These are phyloP conservation scores for Scaptomyza graminum DNA, from an alignment of 1,140 invertebrate genomes.

Conservation along the genomic window DNA sequence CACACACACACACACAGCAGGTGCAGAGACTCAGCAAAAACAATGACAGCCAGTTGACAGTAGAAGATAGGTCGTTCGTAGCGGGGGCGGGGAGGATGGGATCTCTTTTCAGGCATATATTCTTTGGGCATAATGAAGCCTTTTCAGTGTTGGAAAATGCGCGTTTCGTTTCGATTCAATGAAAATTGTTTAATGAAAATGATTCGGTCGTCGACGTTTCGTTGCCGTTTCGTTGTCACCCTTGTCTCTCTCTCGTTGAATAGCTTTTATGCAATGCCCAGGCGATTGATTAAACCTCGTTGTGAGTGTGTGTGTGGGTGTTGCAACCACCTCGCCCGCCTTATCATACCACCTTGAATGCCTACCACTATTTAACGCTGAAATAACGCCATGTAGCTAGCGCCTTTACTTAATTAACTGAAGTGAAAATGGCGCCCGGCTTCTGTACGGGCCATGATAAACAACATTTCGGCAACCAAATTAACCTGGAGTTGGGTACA, in stretches of 20 bases:
- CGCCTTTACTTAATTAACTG: constrained; percentile 80
- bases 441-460: constrained; percentile 61
- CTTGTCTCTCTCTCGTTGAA: constrained; percentile 8
- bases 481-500: neutral
- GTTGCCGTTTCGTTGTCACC: neutral
- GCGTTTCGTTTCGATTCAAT: constrained; percentile 72
- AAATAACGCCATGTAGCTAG: constrained; percentile 16
- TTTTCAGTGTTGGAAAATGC: constrained; percentile 76
- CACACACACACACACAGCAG: constrained; percentile 34
- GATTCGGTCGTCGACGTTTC: constrained; percentile 45
- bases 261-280: constrained; percentile 60
- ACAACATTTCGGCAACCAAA: constrained; percentile 61
- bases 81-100: neutral
- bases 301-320: neutral
- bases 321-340: too few species aligned
- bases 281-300: constrained; percentile 46
- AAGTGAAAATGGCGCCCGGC: constrained; percentile 72
- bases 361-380: constrained; percentile 4
- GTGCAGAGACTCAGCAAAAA: constrained; percentile 59
- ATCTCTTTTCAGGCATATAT: neutral
- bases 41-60: constrained; percentile 78
- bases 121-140: constrained; percentile 59
- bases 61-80: constrained; percentile 11
- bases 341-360: neutral
- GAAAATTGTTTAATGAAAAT: constrained; percentile 78